These are phyloP conservation scores for Illadopsis cleaveri DNA, from an alignment of 2,113 vertebrate genomes.

Conservation along the genomic window DNA sequence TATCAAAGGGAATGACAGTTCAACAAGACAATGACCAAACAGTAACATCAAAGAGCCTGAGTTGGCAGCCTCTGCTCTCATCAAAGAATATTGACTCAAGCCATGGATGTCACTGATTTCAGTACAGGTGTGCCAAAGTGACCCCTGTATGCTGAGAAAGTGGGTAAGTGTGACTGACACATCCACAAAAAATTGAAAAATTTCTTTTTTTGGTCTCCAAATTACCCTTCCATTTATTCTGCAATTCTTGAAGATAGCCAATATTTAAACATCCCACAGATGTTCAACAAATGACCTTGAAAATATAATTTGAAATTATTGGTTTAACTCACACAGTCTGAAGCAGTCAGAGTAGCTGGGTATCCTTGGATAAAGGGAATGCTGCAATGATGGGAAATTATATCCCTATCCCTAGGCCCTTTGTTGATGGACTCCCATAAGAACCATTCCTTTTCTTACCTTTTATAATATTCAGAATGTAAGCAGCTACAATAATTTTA, in stretches of 20 bases:
- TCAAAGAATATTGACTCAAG: background rate
- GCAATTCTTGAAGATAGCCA: background rate
- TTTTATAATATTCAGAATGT: background rate
- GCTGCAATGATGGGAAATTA: background rate
- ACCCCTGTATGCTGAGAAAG: background rate
- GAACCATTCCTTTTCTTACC: background rate
- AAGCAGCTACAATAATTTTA: rapidly evolving
- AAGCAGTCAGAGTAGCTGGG: background rate
- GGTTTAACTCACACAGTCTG: background rate
- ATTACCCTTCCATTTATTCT: background rate
- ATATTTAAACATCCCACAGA: background rate
- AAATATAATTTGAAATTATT: background rate
- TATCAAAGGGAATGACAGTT: conserved; percentile 20
- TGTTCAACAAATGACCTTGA: background rate
- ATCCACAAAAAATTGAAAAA: background rate
- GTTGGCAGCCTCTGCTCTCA: background rate
- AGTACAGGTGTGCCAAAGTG: background rate
- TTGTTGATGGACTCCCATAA: background rate
- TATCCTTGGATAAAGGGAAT: background rate
- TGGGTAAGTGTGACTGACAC: background rate
- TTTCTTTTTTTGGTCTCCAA: background rate
- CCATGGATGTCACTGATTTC: background rate
- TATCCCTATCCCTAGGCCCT: background rate
- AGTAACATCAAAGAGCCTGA: background rate
- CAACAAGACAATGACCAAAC: background rate